Percentiles rank a stretch among this genome's conserved stretches.
phyloP scores from a whole-genome alignment of 2,113 vertebrate species.

The Ifrita kowaldi region DNA sequence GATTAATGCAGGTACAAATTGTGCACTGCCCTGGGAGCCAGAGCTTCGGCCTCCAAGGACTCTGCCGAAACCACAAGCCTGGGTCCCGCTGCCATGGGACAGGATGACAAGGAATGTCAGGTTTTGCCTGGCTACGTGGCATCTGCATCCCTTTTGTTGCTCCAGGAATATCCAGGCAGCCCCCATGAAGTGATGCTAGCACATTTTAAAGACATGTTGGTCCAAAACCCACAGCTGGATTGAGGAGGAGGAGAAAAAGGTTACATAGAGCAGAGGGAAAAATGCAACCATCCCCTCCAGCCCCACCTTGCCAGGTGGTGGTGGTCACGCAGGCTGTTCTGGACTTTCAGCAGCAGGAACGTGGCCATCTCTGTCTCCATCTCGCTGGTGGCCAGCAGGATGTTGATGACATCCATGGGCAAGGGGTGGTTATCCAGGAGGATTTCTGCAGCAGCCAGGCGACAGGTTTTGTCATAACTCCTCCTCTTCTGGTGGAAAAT shows the following conservation, averaged over 20 bases:
- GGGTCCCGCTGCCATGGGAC: fast-evolving
- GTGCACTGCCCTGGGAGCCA: background rate
- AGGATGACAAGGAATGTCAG: fast-evolving
- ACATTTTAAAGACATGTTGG: background rate
- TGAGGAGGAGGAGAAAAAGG: background rate
- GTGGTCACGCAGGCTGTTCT: background rate
- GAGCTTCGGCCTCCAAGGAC: background rate
- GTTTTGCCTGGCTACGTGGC: fast-evolving
- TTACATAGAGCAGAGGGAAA: background rate
- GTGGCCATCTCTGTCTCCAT: constrained; percentile 38
- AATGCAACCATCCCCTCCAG: background rate
- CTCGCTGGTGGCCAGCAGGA: constrained; percentile 17
- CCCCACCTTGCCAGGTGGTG: constrained; percentile 49
- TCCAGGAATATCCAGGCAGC: background rate
- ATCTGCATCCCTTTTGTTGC: background rate
- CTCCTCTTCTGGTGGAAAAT: constrained; percentile 59
- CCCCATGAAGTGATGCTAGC: background rate
- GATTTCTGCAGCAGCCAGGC: constrained; percentile 56
- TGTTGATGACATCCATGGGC: constrained; percentile 58
- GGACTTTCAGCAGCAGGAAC: constrained; percentile 54
- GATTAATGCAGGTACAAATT: background rate
- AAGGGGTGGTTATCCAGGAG: constrained; percentile 39
- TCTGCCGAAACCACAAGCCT: background rate
- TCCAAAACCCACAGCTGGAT: background rate
- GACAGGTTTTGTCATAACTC: constrained; percentile 15